Base-by-base conservation (phyloP, 2,888 invertebrate species). In the Chymomyza procnemis region DNA sequence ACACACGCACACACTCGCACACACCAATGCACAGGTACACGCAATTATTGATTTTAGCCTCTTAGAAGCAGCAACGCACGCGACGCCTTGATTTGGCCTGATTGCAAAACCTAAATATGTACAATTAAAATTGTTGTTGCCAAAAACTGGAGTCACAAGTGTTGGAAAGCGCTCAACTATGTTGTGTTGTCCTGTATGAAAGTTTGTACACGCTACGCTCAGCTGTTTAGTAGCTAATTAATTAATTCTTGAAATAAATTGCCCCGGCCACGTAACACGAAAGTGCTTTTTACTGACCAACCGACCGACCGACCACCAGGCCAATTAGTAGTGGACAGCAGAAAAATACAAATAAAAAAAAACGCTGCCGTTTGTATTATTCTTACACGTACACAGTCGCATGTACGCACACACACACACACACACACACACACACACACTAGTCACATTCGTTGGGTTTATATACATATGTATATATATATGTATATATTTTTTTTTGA, bases 31-130 rank as follows among this genome's bases (percentile, higher is more conserved):
- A 70, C 54, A 65, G 82, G 73, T 22, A 47, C 55, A 62, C 46
- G 46, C 82, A 82, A 82, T 87, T 83, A 83, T 83, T 85, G 82
- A 83, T 83, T 83, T 83, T 86, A 73, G 26, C 8, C 26, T 67
- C 75, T 5, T 41, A 41, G 12, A 41, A 41, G 34, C 34, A 34
- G 34, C 34, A 41, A 26, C 26, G 26, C 26, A 26, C 26, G 26
- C 26, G 26, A 26, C 8, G 26, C 26, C 26, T 26, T 26, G 26
- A 26, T 26, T 26, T 26, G 26, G 6, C 26, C 8, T 26, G 26
- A 26, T 26, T 26, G 26, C 26, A 26, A 26, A 26, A 61, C 75
- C 66, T 64, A 64, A 64, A 41, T 41, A 19, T 41, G 19, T 58
- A 41, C 34, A 76, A 76, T 74, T 80, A 65, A 30, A 50, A 30